phyloP scores from a whole-genome alignment of 1,140 invertebrate species.

The Cyclina sinensis region DNA sequence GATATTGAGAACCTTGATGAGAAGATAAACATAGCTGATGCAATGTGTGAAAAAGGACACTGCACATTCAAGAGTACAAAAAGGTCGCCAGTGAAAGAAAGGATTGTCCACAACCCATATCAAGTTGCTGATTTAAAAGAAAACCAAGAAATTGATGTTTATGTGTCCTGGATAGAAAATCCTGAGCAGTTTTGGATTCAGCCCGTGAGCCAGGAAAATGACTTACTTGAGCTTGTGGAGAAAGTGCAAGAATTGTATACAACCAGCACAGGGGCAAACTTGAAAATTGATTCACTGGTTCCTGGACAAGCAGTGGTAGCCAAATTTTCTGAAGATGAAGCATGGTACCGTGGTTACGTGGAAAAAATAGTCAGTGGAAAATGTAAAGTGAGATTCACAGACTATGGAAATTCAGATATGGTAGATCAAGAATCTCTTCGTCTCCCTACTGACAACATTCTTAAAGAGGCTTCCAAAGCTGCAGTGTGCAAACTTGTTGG shows the following conservation, averaged over 20 bases:
- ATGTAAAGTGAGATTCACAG: slow-evolving; percentile 92
- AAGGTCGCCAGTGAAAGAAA: slow-evolving; percentile 14
- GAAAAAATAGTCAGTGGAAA: slow-evolving; percentile 87
- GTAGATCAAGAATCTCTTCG: slow-evolving; percentile 59
- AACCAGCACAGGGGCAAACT: slow-evolving; percentile 25
- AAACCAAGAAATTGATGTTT: slow-evolving; percentile 64
- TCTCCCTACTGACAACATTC: slow-evolving; percentile 62
- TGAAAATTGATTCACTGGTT: background rate
- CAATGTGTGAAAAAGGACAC: slow-evolving; percentile 71
- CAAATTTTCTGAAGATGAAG: slow-evolving; percentile 90
- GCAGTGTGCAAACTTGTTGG: slow-evolving; percentile 75
- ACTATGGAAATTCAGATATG: slow-evolving; percentile 88
- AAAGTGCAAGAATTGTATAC: slow-evolving; percentile 83
- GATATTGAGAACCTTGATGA: slow-evolving; percentile 70
- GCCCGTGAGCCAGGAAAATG: slow-evolving; percentile 82
- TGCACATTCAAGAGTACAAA: slow-evolving; percentile 2
- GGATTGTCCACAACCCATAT: slow-evolving; percentile 64
- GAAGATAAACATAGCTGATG: slow-evolving; percentile 69
- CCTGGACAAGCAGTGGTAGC: slow-evolving; percentile 87
- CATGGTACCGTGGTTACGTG: slow-evolving; percentile 93
- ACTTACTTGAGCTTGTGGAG: slow-evolving; percentile 85
- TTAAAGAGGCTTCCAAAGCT: slow-evolving; percentile 75
- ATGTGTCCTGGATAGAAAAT: slow-evolving; percentile 82
- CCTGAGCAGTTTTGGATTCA: slow-evolving; percentile 88
- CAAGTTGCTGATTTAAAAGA: slow-evolving; percentile 12